These are phyloP conservation scores for Lepidotrigona ventralis DNA, from an alignment of 1,140 invertebrate genomes.

Conservation along the genomic window DNA sequence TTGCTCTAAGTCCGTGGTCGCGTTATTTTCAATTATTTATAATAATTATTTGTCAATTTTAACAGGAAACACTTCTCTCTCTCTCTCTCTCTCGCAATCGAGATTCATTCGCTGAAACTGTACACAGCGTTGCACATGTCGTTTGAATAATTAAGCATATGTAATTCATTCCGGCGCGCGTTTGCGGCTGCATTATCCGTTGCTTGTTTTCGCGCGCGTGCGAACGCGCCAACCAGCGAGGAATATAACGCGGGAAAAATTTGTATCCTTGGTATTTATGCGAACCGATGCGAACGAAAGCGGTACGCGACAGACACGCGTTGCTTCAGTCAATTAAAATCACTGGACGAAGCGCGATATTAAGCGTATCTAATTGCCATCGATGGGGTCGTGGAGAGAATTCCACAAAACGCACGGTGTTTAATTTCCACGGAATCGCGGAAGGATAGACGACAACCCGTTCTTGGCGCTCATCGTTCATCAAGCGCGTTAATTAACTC, in stretches of 20 bases:
- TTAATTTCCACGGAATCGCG: background rate
- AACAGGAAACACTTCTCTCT: too few species aligned
- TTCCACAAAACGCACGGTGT: too few species aligned
- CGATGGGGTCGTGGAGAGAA: background rate
- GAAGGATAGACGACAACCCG: background rate
- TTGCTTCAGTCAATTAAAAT: background rate
- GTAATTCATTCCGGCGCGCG: constrained; percentile 12
- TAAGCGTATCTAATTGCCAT: constrained; percentile 1
- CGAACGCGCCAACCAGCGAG: background rate
- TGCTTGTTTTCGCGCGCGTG: background rate
- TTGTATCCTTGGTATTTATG: constrained; percentile 5
- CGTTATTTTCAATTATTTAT: background rate
- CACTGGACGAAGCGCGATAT: background rate
- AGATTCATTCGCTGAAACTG: background rate
- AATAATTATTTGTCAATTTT: background rate
- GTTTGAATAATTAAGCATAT: constrained; percentile 25
- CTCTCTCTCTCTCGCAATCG: background rate
- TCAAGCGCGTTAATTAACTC: constrained; percentile 16
- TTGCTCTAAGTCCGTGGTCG: background rate
- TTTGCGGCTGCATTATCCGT: constrained; percentile 8
- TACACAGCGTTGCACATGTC: background rate
- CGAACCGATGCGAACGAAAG: background rate
- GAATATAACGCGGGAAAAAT: background rate
- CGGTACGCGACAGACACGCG: background rate
- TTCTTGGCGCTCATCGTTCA: too few species aligned